phyloP scores from a whole-genome alignment of 2,113 vertebrate species.

The Rhinolophus sinicus region DNA sequence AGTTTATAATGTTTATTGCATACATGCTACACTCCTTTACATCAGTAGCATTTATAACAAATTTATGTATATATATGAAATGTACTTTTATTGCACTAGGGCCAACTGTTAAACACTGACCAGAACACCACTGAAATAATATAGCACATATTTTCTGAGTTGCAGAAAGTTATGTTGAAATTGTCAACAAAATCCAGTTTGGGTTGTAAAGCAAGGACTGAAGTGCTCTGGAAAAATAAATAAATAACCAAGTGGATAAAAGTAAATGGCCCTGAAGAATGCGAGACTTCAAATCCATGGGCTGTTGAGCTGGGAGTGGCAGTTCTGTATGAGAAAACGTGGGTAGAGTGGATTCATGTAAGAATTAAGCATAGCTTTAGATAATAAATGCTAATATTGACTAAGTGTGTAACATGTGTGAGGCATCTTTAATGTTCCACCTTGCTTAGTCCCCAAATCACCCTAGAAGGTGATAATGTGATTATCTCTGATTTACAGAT shows the following conservation, averaged over 20 bases:
- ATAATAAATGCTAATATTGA: neutral
- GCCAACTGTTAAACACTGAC: neutral
- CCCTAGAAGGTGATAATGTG: neutral
- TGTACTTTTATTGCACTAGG: neutral
- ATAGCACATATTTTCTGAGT: neutral
- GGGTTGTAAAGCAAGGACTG: neutral
- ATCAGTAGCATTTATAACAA: neutral
- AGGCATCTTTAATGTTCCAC: neutral
- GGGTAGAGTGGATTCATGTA: neutral
- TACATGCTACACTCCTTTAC: neutral
- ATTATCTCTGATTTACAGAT: neutral
- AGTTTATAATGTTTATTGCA: too few species aligned
- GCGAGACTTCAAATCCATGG: neutral
- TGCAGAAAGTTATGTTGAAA: neutral
- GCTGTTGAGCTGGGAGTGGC: fast-evolving
- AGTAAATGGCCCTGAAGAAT: neutral
- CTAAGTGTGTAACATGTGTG: neutral
- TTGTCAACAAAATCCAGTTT: neutral
- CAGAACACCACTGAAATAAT: neutral
- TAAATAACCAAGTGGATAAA: neutral
- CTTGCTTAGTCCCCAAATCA: neutral
- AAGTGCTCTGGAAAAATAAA: neutral
- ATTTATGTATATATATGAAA: neutral
- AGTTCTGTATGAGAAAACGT: neutral
- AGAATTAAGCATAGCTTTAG: neutral